These are phyloP conservation scores for Sepioteuthis lessoniana DNA, from an alignment of 2,888 invertebrate genomes.

Conservation along the genomic window DNA sequence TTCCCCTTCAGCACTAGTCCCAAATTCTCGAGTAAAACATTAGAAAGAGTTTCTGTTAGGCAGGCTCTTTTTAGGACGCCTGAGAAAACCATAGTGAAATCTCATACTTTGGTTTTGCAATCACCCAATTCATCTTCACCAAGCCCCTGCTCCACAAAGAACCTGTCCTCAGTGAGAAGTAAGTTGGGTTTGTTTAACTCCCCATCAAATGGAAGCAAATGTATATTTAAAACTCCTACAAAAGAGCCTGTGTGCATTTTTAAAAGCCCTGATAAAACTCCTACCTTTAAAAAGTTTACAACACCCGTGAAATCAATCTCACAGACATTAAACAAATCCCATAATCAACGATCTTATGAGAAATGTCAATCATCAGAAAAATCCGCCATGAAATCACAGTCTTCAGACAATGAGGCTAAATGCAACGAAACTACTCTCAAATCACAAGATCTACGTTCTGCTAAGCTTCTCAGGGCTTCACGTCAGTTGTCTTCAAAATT, in stretches of 20 bases:
- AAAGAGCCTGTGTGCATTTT: neutral
- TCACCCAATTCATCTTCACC: neutral
- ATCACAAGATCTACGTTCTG: neutral
- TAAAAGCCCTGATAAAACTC: neutral
- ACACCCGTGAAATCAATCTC: neutral
- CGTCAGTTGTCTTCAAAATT: neutral
- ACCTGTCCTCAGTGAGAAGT: neutral
- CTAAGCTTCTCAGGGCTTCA: neutral
- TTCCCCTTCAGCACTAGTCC: slow-evolving; percentile 43
- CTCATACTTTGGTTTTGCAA: neutral
- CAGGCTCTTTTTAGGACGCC: slow-evolving; percentile 43
- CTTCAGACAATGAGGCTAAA: neutral
- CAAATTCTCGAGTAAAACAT: neutral
- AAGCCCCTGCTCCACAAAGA: neutral
- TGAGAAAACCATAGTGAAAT: slow-evolving; percentile 34
- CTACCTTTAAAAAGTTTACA: neutral
- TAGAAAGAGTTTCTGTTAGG: neutral
- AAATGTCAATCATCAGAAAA: neutral
- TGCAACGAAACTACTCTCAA: neutral
- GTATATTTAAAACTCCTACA: neutral
- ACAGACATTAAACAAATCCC: neutral
- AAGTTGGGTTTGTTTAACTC: neutral
- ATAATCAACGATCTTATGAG: neutral
- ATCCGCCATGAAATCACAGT: neutral
- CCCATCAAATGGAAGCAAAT: neutral